Percentiles rank a stretch among this genome's conserved stretches.
phyloP scores from a whole-genome alignment of 2,113 vertebrate species.

The Brachyistius frenatus region DNA sequence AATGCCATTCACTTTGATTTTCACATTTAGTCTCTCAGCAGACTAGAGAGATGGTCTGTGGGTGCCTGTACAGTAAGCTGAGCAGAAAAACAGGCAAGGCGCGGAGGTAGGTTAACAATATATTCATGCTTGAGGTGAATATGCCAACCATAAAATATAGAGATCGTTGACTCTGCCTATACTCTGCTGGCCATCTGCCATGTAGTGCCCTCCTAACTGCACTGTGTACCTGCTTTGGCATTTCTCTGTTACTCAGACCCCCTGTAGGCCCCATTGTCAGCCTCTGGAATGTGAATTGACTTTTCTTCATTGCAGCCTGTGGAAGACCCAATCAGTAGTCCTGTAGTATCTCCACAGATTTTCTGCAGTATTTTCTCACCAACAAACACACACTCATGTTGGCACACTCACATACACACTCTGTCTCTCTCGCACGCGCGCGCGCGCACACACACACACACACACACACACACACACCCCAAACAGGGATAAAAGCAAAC shows the following conservation, averaged over 20 bases:
- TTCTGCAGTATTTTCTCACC: constrained; percentile 63
- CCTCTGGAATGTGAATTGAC: constrained; percentile 82
- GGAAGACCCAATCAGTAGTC: constrained; percentile 78
- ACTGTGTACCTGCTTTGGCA: constrained; percentile 77
- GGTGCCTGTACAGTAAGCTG: constrained; percentile 60
- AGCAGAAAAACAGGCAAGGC: constrained; percentile 39
- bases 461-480: constrained; percentile 55
- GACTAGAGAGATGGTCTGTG: constrained; percentile 61
- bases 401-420: constrained; percentile 52
- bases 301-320: constrained; percentile 73
- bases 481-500: constrained; percentile 84
- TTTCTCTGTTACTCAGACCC: constrained; percentile 74
- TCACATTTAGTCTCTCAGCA: constrained; percentile 80
- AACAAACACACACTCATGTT: constrained; percentile 68
- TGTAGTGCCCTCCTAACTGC: constrained; percentile 56
- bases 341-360: constrained; percentile 71
- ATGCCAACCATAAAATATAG: constrained; percentile 45
- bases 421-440: constrained; percentile 38
- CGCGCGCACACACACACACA: constrained; percentile 41
- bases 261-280: constrained; percentile 79
- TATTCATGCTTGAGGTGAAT: constrained; percentile 40
- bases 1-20: constrained; percentile 88
- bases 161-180: constrained; percentile 56
- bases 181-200: constrained; percentile 72
- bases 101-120: constrained; percentile 28